Evolutionary conservation across 2,797 vertebrate species (phyloP).

Genomic region (Nothura maculosa): DNA sequence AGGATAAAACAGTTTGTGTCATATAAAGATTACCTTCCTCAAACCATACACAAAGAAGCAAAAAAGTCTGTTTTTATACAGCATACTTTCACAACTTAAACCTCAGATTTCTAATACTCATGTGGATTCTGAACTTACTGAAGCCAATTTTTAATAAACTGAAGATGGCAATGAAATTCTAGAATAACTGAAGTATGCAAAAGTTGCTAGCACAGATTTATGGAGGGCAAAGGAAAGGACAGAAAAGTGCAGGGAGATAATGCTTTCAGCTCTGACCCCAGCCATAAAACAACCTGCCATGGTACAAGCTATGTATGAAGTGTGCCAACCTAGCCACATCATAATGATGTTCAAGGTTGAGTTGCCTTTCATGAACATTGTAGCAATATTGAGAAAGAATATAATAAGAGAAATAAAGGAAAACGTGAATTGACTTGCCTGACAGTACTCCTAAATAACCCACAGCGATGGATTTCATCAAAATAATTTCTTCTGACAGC

Average conservation of each 20-base stretch:
- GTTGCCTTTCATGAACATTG: not conserved
- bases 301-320: accelerated
- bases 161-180: not conserved
- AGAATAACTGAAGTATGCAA: not conserved
- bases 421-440: not conserved
- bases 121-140: not conserved
- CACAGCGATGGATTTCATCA: not conserved
- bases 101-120: not conserved
- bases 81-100: not conserved
- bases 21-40: not conserved
- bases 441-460: not conserved
- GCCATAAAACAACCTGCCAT: not conserved
- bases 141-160: not conserved
- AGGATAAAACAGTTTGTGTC: not conserved
- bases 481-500: not conserved
- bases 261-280: not conserved
- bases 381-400: not conserved
- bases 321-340: not conserved
- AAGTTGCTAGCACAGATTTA: not conserved
- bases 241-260: not conserved
- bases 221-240: not conserved
- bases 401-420: not conserved
- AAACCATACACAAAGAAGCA: not conserved
- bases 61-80: not conserved
- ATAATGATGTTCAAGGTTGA: not conserved